Evolutionary conservation across 1,140 invertebrate genomes (phyloP), one percentile per base, ranked within the genome.

Genomic region (Vanessa tameamea): DNA sequence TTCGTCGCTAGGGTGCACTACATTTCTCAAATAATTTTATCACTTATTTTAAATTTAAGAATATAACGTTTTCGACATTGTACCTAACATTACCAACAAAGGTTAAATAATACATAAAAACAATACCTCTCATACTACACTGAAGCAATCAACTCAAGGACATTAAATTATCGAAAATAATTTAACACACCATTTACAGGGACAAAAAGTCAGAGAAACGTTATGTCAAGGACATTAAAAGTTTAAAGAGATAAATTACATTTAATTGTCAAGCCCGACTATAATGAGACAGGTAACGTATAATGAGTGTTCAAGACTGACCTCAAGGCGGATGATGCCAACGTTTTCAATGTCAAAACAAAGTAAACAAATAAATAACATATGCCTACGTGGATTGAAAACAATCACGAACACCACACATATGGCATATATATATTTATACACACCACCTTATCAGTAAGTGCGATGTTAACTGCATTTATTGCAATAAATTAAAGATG

Each of bases 331-430:
- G 73, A 73, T 70, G 68, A 48, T 69, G 64, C 70, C 63, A 67
- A 66, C 50, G 65, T 73, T 76, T 73, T 79, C 77, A 79, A 79
- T 78, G 77, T 76, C 77, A 76, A 12, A 74, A 26, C 26, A 51
- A 53, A 75, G 63, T 75, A 70, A 75, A 74, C 72, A 73, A 50
- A 75, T 75, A 75, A 75, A 75, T 70, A 75, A 69, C 26, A 43
- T 15, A n/a, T 50, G 48, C 23, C 9, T 55, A 69, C 37, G 61
- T 69, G 55, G 47, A 47, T 74, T 63, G 53, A 65, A 75, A 75
- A 75, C 51, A 70, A 65, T 75, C 15, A 47, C n/a, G 31, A 63
- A 48, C 37, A 47, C 65, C 31, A 50, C 66, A 71, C 23, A 68
- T 47, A 51, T 47, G 47, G 59, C 43, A 53, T 55, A 55, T 53